Base-by-base conservation (phyloP, 2,797 vertebrate species). In the Sus cebifrons region DNA sequence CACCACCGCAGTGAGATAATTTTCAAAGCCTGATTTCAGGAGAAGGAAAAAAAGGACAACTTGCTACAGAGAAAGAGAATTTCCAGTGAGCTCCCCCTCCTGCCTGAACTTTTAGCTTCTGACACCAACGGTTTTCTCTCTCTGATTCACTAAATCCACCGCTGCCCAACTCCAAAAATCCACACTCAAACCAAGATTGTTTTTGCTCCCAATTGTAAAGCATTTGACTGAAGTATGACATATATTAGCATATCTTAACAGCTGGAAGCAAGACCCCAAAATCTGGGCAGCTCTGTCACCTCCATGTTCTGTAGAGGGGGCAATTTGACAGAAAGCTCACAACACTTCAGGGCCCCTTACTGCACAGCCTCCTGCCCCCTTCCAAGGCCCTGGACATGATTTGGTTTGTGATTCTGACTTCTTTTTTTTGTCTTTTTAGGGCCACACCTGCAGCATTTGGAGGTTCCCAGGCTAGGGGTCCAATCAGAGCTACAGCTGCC, bases 21-120 rank as follows among this genome's bases (percentile, higher is more conserved):
- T 86, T 95, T 88, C 11, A 49, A 84, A 94, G n/a, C 49, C 0
- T 74, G 56, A 92, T 74, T 91, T 82, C 78, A 84, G 86, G 94
- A 71, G 70, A 89, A 93, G 86, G 60, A 62, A 65, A 56, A 77
- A 54, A 70, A n/a, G 5, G 52, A 12, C 74, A 25, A 49, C 65
- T 18, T 85, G n/a, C 65, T 86, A 16, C 16, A 27, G 21, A 77
- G n/a, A 62, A 36, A 79, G 16, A 36, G 14, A 25, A 14, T 90
- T 71, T 84, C 25, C 68, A n/a, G 25, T 25, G 23, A 14, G 17
- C 5, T 58, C 25, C 29, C 29, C 56, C 56, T 85, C 27, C 58
- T 49, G 64, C 16, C 49, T 21, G 2, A 77, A 17, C 16, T 58
- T 84, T n/a, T 18, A 54, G 29, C 54, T 84, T 32, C n/a, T 44